Conservation (phyloP, 2,888 invertebrate species). For the Hydroisotoma schaefferi region DNA sequence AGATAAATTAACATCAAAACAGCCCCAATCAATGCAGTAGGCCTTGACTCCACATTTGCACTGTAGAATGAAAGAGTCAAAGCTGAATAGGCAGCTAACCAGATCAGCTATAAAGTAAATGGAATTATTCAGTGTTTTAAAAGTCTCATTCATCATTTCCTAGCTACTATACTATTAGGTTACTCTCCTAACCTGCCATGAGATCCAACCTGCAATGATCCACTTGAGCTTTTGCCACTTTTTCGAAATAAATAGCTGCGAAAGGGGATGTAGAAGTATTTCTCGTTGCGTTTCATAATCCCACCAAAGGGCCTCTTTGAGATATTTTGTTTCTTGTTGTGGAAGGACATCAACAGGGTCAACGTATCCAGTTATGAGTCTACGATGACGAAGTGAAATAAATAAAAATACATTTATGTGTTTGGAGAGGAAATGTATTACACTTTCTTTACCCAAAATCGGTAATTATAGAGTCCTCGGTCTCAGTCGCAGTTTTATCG, state of each 20-base stretch:
- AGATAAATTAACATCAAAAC: conserved; percentile 25
- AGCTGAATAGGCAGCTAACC: conserved; percentile 27
- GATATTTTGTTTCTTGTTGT: conserved; percentile 31
- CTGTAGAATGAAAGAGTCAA: conserved; percentile 13
- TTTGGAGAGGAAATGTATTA: background rate
- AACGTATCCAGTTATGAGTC: conserved; percentile 28
- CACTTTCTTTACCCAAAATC: conserved; percentile 23
- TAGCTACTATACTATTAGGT: too few relatives aligned
- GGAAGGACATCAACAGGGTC: conserved; percentile 20
- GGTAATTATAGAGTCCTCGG: conserved; percentile 24
- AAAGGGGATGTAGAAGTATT: conserved; percentile 29
- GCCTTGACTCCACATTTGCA: background rate
- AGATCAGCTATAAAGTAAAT: conserved; percentile 26
- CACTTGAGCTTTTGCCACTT: conserved; percentile 27
- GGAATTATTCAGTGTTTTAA: too few relatives aligned
- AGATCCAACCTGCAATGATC: conserved; percentile 25
- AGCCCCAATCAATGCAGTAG: background rate
- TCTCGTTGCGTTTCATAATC: conserved; percentile 29
- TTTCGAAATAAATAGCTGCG: conserved; percentile 28
- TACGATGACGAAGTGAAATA: background rate
- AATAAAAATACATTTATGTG: background rate
- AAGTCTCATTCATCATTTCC: too few relatives aligned
- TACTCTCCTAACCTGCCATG: conserved; percentile 32
- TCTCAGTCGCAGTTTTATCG: conserved; percentile 3
- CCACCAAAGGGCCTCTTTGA: conserved; percentile 28